Evolutionary conservation across 2,113 vertebrate genomes (phyloP).

Genomic region (Tachycineta bicolor): DNA sequence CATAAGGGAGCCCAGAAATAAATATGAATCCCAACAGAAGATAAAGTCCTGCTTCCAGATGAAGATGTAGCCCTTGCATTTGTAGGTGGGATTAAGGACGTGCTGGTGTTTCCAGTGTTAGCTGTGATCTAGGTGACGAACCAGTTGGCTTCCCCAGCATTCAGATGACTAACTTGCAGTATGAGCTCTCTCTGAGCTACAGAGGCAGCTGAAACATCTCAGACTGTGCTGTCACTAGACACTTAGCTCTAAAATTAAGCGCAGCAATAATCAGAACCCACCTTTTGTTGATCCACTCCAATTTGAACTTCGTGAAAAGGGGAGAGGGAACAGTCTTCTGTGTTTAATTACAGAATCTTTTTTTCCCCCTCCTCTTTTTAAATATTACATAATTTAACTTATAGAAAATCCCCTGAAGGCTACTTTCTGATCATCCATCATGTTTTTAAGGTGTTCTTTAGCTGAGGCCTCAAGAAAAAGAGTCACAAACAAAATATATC

Average conservation of each 20-base stretch:
- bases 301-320: neutral
- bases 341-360: neutral
- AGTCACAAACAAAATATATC: neutral
- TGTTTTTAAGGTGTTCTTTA: neutral
- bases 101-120: neutral
- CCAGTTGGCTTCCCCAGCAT: neutral
- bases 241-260: neutral
- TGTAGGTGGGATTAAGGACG: neutral
- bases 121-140: neutral
- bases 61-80: neutral
- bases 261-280: neutral
- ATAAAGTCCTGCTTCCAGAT: neutral
- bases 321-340: neutral
- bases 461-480: neutral
- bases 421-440: neutral
- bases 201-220: neutral
- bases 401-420: neutral
- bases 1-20: neutral
- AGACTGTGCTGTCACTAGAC: neutral
- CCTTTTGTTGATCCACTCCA: neutral
- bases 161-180: neutral
- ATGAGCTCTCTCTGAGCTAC: neutral
- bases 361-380: fast-evolving
- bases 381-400: neutral
- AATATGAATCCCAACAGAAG: neutral